Conservation (phyloP, 2,888 invertebrate species). For the Perithous albicinctus region DNA sequence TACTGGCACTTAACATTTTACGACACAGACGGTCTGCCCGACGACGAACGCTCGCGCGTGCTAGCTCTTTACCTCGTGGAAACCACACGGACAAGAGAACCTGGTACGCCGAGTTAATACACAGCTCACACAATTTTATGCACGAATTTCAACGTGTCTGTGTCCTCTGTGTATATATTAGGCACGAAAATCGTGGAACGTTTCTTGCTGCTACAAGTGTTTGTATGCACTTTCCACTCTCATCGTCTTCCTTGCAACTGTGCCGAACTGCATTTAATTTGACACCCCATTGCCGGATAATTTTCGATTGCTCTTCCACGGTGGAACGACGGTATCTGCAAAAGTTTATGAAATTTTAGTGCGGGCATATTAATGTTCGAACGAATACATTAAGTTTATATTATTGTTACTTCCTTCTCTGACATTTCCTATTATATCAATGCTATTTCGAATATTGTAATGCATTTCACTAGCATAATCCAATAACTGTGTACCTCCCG, state of each 20-base stretch:
- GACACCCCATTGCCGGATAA: slow-evolving; percentile 74
- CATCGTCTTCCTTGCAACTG: slow-evolving; percentile 71
- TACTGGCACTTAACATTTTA: slow-evolving; percentile 85
- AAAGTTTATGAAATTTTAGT: background rate
- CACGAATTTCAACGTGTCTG: slow-evolving; percentile 51
- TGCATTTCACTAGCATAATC: background rate
- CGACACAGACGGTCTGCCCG: slow-evolving; percentile 81
- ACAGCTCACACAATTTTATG: slow-evolving; percentile 35
- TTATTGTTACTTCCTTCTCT: background rate
- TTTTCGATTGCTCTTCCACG: slow-evolving; percentile 14
- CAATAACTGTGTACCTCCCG: background rate
- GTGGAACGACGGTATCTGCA: background rate
- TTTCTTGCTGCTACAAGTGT: slow-evolving; percentile 24
- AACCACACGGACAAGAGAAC: slow-evolving; percentile 45
- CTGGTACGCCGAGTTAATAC: slow-evolving; percentile 2
- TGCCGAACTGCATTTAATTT: slow-evolving; percentile 78
- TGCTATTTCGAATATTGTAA: background rate
- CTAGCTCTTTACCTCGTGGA: slow-evolving; percentile 54
- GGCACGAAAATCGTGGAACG: background rate
- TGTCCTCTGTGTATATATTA: too few relatives aligned
- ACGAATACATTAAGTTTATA: background rate
- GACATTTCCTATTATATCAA: background rate
- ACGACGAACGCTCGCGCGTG: slow-evolving; percentile 56
- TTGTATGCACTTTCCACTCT: slow-evolving; percentile 43
- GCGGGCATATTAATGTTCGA: background rate